Conservation (phyloP, 1,140 invertebrate genomes). For the Heliconius hermathena region DNA sequence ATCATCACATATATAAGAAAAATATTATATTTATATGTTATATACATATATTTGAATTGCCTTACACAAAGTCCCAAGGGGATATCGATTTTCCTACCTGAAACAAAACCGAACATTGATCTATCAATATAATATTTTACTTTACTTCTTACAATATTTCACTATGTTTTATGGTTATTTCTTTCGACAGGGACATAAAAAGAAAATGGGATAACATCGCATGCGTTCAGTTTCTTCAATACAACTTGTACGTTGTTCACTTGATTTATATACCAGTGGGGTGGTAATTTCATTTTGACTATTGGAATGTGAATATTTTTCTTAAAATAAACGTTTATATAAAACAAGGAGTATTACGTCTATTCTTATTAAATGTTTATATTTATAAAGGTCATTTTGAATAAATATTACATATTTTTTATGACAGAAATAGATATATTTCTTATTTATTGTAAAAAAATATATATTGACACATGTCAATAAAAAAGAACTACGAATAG, state of each 20-base stretch:
- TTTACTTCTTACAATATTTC: constrained; percentile 9
- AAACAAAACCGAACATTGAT: not conserved
- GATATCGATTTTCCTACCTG: not conserved
- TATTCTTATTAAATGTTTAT: too few relatives aligned
- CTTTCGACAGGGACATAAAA: constrained; percentile 17
- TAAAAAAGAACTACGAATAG: not conserved
- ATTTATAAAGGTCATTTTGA: too few relatives aligned
- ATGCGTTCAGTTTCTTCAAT: constrained; percentile 6
- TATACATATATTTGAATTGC: not conserved
- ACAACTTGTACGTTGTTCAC: not conserved
- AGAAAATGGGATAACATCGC: constrained; percentile 13
- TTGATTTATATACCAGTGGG: not conserved
- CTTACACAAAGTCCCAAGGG: not conserved
- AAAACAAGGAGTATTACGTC: too few relatives aligned
- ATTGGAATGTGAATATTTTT: not conserved
- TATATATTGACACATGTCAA: not conserved
- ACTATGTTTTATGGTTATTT: constrained; percentile 22
- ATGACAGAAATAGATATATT: too few relatives aligned
- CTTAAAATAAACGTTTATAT: not conserved
- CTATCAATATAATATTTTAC: constrained; percentile 3
- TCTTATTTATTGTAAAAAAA: not conserved
- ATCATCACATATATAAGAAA: too few relatives aligned
- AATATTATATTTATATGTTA: not conserved
- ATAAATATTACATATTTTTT: too few relatives aligned
- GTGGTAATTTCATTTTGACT: not conserved